These are phyloP conservation scores for Synergus laeviventris DNA, from an alignment of 2,888 invertebrate genomes.

Conservation along the genomic window DNA sequence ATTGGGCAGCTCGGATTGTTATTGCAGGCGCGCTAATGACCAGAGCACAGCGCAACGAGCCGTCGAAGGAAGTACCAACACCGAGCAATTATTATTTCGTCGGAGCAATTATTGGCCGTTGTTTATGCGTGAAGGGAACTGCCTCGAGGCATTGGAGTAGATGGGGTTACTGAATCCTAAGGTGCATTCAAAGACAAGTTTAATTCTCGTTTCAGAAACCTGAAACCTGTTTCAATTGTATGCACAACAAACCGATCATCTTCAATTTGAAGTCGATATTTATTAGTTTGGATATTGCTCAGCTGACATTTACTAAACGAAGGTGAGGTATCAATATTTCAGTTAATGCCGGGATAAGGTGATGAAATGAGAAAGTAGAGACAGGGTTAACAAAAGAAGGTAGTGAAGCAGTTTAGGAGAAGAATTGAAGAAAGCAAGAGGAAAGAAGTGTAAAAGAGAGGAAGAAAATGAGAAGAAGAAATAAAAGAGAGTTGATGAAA, in stretches of 20 bases:
- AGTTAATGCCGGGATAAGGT: neutral
- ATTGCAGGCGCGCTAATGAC: constrained; percentile 33
- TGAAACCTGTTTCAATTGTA: neutral
- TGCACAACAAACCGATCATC: neutral
- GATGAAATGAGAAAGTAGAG: too few relatives aligned
- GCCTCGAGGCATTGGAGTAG: neutral
- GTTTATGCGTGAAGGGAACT: constrained; percentile 46
- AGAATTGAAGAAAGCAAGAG: too few relatives aligned
- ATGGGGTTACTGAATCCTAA: neutral
- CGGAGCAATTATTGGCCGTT: constrained; percentile 54
- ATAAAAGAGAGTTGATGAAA: too few relatives aligned
- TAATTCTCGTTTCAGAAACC: neutral
- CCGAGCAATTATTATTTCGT: constrained; percentile 56
- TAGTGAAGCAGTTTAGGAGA: too few relatives aligned
- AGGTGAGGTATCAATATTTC: neutral
- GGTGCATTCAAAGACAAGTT: neutral
- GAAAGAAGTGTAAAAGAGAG: too few relatives aligned
- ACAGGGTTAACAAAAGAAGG: too few relatives aligned
- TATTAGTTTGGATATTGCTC: neutral
- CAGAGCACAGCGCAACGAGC: constrained; percentile 18
- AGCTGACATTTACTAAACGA: neutral
- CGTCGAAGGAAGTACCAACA: constrained; percentile 44
- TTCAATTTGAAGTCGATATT: neutral
- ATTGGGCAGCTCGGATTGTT: constrained; percentile 40
- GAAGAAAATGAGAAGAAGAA: too few relatives aligned